phyloP scores from a whole-genome alignment of 2,113 vertebrate genomes.

The Pseudolaguvia tuberculata region DNA sequence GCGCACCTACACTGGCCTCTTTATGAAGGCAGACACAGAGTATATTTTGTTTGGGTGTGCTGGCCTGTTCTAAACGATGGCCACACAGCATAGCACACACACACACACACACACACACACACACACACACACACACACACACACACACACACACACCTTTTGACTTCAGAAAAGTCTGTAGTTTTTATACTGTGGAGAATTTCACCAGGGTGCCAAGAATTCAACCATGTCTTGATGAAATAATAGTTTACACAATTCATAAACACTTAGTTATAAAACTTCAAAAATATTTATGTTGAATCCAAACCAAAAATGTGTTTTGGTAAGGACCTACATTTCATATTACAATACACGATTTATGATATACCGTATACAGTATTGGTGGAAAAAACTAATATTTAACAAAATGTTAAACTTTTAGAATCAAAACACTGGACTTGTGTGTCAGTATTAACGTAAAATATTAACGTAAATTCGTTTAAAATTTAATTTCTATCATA shows the following conservation, averaged over 20 bases:
- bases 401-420: too few species aligned
- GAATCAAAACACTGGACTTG: too few species aligned
- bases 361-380: too few species aligned
- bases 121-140: conserved; percentile 59
- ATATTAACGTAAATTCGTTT: too few species aligned
- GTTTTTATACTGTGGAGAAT: conserved; percentile 38
- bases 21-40: conserved; percentile 58
- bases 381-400: too few species aligned
- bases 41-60: conserved; percentile 57
- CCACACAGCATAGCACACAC: conserved; percentile 57
- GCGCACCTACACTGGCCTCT: conserved; percentile 57
- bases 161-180: conserved; percentile 53
- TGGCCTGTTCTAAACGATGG: conserved; percentile 56
- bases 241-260: neutral
- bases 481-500: too few species aligned
- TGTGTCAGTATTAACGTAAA: too few species aligned
- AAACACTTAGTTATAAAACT: neutral
- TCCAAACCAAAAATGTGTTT: too few species aligned
- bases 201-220: neutral
- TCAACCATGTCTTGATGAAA: neutral
- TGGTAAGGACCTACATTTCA: too few species aligned
- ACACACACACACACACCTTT: conserved; percentile 51
- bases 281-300: neutral
- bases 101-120: conserved; percentile 50
- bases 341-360: too few species aligned